Conservation (phyloP, 2,113 vertebrate species). For the Chaetura pelagica region DNA sequence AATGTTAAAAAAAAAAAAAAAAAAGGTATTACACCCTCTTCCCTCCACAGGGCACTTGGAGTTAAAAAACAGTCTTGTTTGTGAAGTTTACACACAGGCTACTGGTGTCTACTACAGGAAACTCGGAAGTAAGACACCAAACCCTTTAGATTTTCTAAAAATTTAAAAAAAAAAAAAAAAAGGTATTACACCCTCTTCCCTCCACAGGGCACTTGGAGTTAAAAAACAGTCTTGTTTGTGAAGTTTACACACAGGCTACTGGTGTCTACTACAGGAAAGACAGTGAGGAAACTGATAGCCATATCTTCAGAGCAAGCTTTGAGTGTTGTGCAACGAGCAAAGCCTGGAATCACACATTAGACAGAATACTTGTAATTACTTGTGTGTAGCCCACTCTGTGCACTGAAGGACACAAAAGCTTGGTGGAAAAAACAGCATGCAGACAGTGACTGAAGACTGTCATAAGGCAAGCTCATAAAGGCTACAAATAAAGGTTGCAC, state of each 20-base stretch:
- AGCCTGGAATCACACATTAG: background rate
- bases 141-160: background rate
- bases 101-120: too few relatives aligned
- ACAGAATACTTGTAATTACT: background rate
- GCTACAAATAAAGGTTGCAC: background rate
- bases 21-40: background rate
- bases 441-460: background rate
- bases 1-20: too few relatives aligned
- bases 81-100: background rate
- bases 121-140: background rate
- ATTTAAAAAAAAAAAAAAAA: background rate
- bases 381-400: background rate
- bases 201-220: background rate
- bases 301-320: background rate
- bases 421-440: background rate
- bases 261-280: slow-evolving; percentile 1
- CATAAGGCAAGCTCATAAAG: background rate
- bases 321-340: background rate
- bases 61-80: background rate
- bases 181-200: background rate
- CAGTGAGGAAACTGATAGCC: slow-evolving; percentile 1
- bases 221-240: background rate
- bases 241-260: background rate
- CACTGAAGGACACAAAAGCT: slow-evolving; percentile 1
- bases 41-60: background rate